Evolutionary conservation across 2,888 invertebrate species (phyloP), one percentile per base, ranked within the genome.

Genomic region (Suillia variegata): DNA sequence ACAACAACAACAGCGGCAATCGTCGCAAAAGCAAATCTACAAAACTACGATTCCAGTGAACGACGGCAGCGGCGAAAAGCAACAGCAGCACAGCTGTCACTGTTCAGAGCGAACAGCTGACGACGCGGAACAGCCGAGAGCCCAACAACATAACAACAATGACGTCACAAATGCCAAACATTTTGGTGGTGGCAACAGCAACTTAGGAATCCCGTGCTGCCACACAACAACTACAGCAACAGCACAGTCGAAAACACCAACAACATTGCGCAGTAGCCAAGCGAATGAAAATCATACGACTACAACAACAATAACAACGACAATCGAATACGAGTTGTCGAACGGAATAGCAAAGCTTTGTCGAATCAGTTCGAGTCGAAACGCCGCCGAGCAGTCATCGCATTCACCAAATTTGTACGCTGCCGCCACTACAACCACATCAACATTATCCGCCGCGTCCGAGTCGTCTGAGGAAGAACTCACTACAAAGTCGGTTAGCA

Each of bases 291-390:
- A 77, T 77, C 79, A 78, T 75, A 79, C 79, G 78, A 78, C 76
- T 71, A 76, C 76, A 67, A 71, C 76, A 68, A 70, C 73, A 67
- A n/a, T n/a, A n/a, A 77, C 78, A 66, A 78, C 70, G 59, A 68
- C 79, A 64, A 74, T 80, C 70, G 79, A 79, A 74, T 78, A 77
- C 76, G 76, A 78, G 74, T 76, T 80, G 73, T 75, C 80, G 71
- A 77, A 78, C 72, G 73, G 73, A 60, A 62, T 70, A 68, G 74
- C 70, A 61, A 71, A 71, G 64, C 69, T 77, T 67, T 70, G 77
- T 73, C 73, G 79, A 80, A 72, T 80, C 73, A 80, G 77, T 78
- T 77, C 77, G 61, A 74, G 73, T 74, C 75, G 73, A 68, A 68
- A 73, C 70, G 72, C 71, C 67, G 73, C 72, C 67, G 69, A 70